Percentiles rank a stretch among this genome's conserved stretches.
phyloP scores from a whole-genome alignment of 2,797 vertebrate genomes.

The Spatula clypeata region DNA sequence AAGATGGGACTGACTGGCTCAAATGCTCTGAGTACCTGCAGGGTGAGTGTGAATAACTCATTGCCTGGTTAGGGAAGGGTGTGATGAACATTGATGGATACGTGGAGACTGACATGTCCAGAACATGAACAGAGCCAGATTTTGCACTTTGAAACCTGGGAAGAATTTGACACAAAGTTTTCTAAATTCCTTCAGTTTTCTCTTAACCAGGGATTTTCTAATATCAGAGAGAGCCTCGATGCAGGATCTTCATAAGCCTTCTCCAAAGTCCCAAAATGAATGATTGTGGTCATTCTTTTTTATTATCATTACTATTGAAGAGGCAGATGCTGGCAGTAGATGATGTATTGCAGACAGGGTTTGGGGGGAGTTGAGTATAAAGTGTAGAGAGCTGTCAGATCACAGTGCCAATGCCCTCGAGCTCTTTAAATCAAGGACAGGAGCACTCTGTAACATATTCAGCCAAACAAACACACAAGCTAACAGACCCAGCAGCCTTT shows the following conservation, averaged over 20 bases:
- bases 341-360: rapidly evolving
- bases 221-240: rapidly evolving
- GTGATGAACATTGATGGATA: rapidly evolving
- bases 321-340: not conserved
- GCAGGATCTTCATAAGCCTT: not conserved
- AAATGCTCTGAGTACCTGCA: not conserved
- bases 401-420: not conserved
- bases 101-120: rapidly evolving
- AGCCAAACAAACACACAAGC: not conserved
- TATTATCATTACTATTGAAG: not conserved
- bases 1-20: not conserved
- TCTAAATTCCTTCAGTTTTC: not conserved
- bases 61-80: not conserved
- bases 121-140: not conserved
- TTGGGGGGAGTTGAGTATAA: not conserved
- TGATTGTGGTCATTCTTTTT: not conserved
- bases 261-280: not conserved
- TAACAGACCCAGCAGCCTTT: not conserved
- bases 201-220: not conserved
- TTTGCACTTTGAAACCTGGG: not conserved
- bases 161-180: not conserved
- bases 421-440: not conserved
- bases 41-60: not conserved
- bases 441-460: not conserved
- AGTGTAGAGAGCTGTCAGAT: not conserved